Percentiles rank a stretch among this genome's conserved stretches.
Evolutionary conservation across 2,113 vertebrate genomes (phyloP).

Genomic region (Propithecus coquereli): DNA sequence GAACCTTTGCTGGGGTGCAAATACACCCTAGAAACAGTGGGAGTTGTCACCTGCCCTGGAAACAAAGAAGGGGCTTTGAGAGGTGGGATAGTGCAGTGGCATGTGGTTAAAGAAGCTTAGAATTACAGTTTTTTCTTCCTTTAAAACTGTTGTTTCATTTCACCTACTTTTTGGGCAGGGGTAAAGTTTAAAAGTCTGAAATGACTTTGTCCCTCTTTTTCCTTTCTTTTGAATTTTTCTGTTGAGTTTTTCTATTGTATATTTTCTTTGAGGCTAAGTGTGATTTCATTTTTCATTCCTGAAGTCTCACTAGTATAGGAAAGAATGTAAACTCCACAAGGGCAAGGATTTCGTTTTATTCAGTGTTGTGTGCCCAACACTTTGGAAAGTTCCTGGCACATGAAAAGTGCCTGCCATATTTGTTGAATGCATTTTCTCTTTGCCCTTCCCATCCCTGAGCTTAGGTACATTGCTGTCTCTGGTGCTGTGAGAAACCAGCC

Average conservation of each 20-base stretch:
- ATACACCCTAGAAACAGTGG: background rate
- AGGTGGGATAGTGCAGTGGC: background rate
- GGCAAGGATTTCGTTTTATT: conserved; percentile 33
- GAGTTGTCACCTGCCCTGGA: background rate
- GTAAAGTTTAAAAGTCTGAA: conserved; percentile 33
- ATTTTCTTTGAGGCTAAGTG: background rate
- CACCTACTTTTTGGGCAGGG: background rate
- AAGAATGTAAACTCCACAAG: conserved; percentile 52
- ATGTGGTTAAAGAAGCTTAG: conserved; percentile 16
- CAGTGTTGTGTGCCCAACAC: background rate
- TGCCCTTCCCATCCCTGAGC: background rate
- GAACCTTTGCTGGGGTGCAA: conserved; percentile 39
- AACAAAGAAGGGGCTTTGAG: background rate
- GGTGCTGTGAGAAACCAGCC: conserved; percentile 9
- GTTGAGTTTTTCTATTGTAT: conserved; percentile 28
- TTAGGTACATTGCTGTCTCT: background rate
- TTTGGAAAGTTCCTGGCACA: conserved; percentile 18
- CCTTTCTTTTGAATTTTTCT: background rate
- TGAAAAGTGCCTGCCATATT: conserved; percentile 16
- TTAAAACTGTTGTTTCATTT: background rate
- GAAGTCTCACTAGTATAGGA: background rate
- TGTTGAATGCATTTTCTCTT: conserved; percentile 49
- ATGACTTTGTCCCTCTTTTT: background rate
- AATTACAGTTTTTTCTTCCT: background rate
- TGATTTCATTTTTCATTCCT: conserved; percentile 39